Conservation (phyloP, 1,140 invertebrate species). For the Solenopsis fugax region DNA sequence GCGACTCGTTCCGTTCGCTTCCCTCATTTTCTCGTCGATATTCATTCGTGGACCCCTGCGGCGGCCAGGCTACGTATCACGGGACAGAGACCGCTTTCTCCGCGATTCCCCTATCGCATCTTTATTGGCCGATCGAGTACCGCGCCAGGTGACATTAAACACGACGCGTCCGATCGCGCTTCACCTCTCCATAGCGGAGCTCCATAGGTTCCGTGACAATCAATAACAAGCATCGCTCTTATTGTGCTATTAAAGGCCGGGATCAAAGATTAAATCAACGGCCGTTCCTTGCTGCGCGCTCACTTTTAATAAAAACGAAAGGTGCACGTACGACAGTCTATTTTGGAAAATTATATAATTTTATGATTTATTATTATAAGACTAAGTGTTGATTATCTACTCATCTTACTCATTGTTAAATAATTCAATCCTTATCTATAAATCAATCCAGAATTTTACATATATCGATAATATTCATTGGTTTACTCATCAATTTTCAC, state of each 20-base stretch:
- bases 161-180: slow-evolving; percentile 70
- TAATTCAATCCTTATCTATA: background rate
- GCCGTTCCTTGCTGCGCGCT: background rate
- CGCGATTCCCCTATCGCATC: slow-evolving; percentile 73
- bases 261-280: slow-evolving; percentile 47
- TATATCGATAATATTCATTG: background rate
- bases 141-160: slow-evolving; percentile 70
- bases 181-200: slow-evolving; percentile 52
- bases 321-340: background rate
- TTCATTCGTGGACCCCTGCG: slow-evolving; percentile 63
- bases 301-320: background rate
- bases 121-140: slow-evolving; percentile 72
- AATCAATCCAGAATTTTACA: background rate
- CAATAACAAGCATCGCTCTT: slow-evolving; percentile 54
- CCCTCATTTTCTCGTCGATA: slow-evolving; percentile 73
- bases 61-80: slow-evolving; percentile 43
- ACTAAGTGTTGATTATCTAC: background rate
- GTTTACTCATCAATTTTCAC: background rate
- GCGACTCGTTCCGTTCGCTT: slow-evolving; percentile 39
- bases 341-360: background rate
- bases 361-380: background rate
- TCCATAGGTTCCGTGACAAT: slow-evolving; percentile 60
- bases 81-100: slow-evolving; percentile 71
- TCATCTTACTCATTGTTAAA: background rate
- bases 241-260: slow-evolving; percentile 56